These are phyloP conservation scores for Erebia epiphron DNA, from an alignment of 2,888 invertebrate species.

Conservation along the genomic window DNA sequence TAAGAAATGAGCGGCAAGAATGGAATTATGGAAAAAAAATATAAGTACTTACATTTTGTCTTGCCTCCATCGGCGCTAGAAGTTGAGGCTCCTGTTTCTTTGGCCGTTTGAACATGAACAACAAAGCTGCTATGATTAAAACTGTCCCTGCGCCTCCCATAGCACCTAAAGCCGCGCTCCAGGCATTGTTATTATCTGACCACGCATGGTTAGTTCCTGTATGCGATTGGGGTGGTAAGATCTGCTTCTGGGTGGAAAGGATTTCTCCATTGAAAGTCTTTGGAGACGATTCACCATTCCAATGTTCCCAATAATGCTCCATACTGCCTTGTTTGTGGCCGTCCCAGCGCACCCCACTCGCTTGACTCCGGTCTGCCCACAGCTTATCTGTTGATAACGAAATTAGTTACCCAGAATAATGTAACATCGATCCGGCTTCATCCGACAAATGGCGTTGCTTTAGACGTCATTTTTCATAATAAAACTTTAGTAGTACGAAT, in stretches of 20 bases:
- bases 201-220: slow-evolving; percentile 43
- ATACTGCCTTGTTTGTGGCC: slow-evolving; percentile 45
- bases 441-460: slow-evolving; percentile 41
- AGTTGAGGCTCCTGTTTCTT: slow-evolving; percentile 56
- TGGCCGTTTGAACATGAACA: slow-evolving; percentile 66
- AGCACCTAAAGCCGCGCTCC: slow-evolving; percentile 72
- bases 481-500: not conserved
- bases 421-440: slow-evolving; percentile 66
- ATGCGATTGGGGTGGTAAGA: slow-evolving; percentile 52
- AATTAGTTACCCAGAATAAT: slow-evolving; percentile 66
- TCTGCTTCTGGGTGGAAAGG: slow-evolving; percentile 11
- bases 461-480: slow-evolving; percentile 38
- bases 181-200: slow-evolving; percentile 56
- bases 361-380: slow-evolving; percentile 62
- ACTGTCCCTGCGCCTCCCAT: slow-evolving; percentile 69
- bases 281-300: slow-evolving; percentile 40
- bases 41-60: slow-evolving; percentile 64
- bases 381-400: slow-evolving; percentile 78
- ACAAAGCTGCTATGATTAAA: slow-evolving; percentile 60
- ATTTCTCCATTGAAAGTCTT: slow-evolving; percentile 28
- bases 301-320: slow-evolving; percentile 46
- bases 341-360: slow-evolving; percentile 59
- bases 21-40: not conserved
- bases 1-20: not conserved
- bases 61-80: slow-evolving; percentile 70